phyloP scores from a whole-genome alignment of 2,888 invertebrate species.

The Pantelozetes paolii region DNA sequence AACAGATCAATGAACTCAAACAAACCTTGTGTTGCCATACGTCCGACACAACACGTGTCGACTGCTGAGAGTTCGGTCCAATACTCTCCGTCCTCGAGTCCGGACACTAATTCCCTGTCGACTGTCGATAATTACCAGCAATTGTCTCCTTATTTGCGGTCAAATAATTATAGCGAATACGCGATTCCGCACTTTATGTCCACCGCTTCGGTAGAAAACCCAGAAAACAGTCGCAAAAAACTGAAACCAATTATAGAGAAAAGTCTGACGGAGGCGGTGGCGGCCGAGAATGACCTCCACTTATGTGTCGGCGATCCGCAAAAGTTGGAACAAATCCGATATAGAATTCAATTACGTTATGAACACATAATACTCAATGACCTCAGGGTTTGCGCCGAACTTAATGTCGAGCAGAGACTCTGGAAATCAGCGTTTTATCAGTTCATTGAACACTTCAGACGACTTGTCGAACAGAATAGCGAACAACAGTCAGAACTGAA shows the following conservation, averaged over 20 bases:
- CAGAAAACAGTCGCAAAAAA: background rate
- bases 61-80: background rate
- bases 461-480: constrained; percentile 61
- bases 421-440: constrained; percentile 82
- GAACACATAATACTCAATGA: constrained; percentile 61
- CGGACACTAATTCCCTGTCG: background rate
- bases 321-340: constrained; percentile 45
- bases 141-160: background rate
- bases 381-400: constrained; percentile 76
- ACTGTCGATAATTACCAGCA: constrained; percentile 25
- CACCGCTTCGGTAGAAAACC: background rate
- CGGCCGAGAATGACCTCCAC: constrained; percentile 6
- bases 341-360: constrained; percentile 51
- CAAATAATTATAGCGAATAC: constrained; percentile 22
- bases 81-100: constrained; percentile 28
- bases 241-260: constrained; percentile 25
- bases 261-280: constrained; percentile 17
- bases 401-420: constrained; percentile 81
- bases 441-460: constrained; percentile 75
- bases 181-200: constrained; percentile 21
- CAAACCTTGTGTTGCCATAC: constrained; percentile 38
- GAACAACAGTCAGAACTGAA: constrained; percentile 53
- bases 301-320: background rate
- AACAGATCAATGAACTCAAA: background rate
- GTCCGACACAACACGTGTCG: constrained; percentile 35